Evolutionary conservation across 2,888 invertebrate genomes (phyloP).

Genomic region (Eupsilia transversa): DNA sequence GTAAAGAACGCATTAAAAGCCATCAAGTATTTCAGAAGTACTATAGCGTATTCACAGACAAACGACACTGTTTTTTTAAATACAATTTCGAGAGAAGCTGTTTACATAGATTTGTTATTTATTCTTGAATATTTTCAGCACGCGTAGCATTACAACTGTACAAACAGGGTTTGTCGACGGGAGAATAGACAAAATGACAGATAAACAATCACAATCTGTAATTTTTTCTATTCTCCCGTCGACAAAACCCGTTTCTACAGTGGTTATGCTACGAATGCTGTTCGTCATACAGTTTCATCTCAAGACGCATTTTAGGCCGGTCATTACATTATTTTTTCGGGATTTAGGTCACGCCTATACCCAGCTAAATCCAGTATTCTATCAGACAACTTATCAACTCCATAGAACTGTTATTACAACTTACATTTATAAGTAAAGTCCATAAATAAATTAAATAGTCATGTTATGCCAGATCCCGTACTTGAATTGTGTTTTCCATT

Average conservation of each 20-base stretch:
- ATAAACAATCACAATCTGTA: no score
- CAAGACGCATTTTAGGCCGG: no score
- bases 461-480: slow-evolving; percentile 1
- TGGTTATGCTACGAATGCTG: no score
- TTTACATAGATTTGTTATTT: neutral
- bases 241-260: no score
- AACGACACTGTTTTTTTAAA: neutral
- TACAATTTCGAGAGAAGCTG: neutral
- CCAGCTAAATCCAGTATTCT: neutral
- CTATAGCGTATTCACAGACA: neutral
- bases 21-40: neutral
- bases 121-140: neutral
- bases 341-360: neutral
- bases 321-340: neutral
- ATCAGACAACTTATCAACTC: neutral
- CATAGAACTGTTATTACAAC: neutral
- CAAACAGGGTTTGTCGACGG: no score
- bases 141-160: no score
- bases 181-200: no score
- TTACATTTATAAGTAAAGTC: slow-evolving; percentile 28
- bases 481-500: neutral
- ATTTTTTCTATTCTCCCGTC: no score
- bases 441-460: slow-evolving; percentile 4
- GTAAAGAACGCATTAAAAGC: neutral
- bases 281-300: no score